Evolutionary conservation across 2,113 vertebrate species (phyloP), one percentile per base, ranked within the genome.

Genomic region (Notothenia rossii): DNA sequence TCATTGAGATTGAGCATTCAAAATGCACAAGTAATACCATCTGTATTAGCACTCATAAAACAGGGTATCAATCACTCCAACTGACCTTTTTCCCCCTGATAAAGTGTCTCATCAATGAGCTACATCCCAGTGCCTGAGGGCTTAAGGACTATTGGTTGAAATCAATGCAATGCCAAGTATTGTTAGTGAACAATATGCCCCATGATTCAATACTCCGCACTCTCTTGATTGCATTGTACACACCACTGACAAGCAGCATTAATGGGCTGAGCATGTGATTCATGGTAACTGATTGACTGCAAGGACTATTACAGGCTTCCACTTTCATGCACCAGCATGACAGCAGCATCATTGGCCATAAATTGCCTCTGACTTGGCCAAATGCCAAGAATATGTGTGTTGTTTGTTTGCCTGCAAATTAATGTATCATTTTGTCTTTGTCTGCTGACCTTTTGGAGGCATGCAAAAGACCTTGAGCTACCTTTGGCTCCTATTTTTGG

Each of bases 151-250:
- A 69, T 82, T 43, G 78, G 82, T 82, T 66, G 51, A 76, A 93
- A 94, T 95, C 93, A 94, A 93, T 94, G 90, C 80, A 51, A 66
- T 78, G 76, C 84, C 83, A 89, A 78, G 87, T 90, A 88, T 83
- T 88, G 68, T 88, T 88, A 85, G 88, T 54, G 81, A 86, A 92
- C 79, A 91, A 86, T 89, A 71, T 71, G 72, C 81, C 50, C 71
- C 66, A 68, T 70, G 71, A 93, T 90, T 92, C 91, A 88, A 91
- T 82, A 86, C 36, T 17, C 46, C 18, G 49, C 63, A 79, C 77
- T 89, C 75, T 88, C 80, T 82, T 86, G 86, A 92, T 88, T 93
- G 88, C 86, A 53, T 83, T 86, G 76, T 68, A 61, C 73, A 81
- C 70, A 55, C 40, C 20, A 56, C 48, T 83, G 85, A 89, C 84